Evolutionary conservation across 2,888 invertebrate species (phyloP).

Genomic region (Xylota sylvarum): DNA sequence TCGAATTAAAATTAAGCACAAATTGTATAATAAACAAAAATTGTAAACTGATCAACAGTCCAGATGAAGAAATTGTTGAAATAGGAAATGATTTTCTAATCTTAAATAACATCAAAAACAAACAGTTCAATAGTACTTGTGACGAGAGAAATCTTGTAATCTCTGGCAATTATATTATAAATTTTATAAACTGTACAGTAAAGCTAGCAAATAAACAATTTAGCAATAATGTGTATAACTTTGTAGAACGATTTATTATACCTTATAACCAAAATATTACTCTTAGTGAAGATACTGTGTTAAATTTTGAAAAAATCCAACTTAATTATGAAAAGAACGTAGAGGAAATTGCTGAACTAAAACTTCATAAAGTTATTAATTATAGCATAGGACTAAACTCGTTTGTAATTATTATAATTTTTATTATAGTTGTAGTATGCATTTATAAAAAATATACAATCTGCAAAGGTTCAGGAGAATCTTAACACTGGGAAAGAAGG

Average conservation of each 20-base stretch:
- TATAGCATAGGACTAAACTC: neutral
- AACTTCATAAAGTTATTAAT: neutral
- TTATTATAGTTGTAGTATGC: neutral
- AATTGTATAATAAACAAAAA: constrained; percentile 27
- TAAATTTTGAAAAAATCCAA: too few species aligned
- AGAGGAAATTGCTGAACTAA: too few species aligned
- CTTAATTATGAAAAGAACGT: too few species aligned
- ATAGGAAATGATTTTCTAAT: neutral
- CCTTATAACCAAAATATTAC: neutral
- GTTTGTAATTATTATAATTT: neutral
- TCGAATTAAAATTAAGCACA: constrained; percentile 33
- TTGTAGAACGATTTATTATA: neutral
- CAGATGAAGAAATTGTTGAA: constrained; percentile 5
- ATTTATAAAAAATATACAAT: neutral
- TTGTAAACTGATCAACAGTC: constrained; percentile 14
- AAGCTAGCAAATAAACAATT: neutral
- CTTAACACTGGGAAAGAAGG: neutral
- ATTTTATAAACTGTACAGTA: constrained; percentile 8
- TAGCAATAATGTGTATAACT: neutral
- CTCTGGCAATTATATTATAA: constrained; percentile 12
- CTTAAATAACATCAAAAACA: constrained; percentile 10
- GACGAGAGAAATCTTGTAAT: neutral
- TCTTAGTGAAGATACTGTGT: neutral
- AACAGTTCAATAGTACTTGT: constrained; percentile 7
- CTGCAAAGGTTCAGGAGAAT: neutral